These are phyloP conservation scores for Sebastes cheni DNA, from an alignment of 2,797 vertebrate genomes.

Conservation along the genomic window DNA sequence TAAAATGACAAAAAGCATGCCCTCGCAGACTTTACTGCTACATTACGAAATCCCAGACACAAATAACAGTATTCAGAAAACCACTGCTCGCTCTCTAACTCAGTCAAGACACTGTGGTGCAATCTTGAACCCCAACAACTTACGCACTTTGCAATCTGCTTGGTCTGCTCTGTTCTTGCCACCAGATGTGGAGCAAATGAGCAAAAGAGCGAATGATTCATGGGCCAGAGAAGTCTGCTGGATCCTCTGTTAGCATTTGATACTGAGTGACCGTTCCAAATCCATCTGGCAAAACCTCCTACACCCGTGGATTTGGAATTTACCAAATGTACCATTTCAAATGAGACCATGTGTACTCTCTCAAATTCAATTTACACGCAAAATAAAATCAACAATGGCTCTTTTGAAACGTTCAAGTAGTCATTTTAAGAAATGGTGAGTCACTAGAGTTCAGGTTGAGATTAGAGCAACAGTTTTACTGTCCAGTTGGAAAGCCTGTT, in stretches of 20 bases:
- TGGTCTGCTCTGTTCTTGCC: constrained; percentile 29
- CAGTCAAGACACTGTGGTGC: constrained; percentile 44
- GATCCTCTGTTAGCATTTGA: constrained; percentile 44
- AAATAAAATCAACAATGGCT: constrained; percentile 26
- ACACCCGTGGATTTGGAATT: constrained; percentile 46
- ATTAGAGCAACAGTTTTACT: background rate
- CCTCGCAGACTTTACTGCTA: constrained; percentile 25
- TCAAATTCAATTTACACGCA: constrained; percentile 29
- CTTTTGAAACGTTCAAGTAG: constrained; percentile 18
- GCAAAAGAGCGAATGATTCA: constrained; percentile 52
- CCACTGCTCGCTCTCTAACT: constrained; percentile 27
- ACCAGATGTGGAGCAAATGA: constrained; percentile 71
- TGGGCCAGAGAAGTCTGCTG: constrained; percentile 44
- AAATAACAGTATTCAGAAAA: constrained; percentile 36
- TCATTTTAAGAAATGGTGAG: constrained; percentile 26
- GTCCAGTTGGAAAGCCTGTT: too few relatives aligned
- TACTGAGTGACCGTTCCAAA: constrained; percentile 41
- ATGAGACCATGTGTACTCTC: constrained; percentile 24
- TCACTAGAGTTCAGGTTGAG: constrained; percentile 19
- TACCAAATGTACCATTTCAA: constrained; percentile 50
- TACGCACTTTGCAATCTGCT: background rate
- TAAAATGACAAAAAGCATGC: background rate
- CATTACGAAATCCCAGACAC: constrained; percentile 57
- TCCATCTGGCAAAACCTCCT: constrained; percentile 41
- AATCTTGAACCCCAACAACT: constrained; percentile 35